These are phyloP conservation scores for Zaprionus lineosus DNA, from an alignment of 2,888 invertebrate genomes.

Conservation along the genomic window DNA sequence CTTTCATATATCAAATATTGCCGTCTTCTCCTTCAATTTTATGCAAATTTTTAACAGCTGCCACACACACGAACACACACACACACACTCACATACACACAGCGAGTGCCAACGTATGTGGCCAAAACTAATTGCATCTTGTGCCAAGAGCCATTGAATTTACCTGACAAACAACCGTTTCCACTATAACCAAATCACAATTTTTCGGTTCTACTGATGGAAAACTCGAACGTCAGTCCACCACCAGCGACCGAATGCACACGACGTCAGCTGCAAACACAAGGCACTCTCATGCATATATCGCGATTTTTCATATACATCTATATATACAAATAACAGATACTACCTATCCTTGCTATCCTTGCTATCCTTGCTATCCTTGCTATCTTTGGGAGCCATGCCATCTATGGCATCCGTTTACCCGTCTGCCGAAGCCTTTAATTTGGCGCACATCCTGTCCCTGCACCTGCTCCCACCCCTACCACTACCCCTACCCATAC, in stretches of 20 bases:
- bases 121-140: constrained; percentile 40
- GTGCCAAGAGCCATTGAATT: too few relatives aligned
- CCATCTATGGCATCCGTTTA: too few relatives aligned
- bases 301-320: constrained; percentile 20
- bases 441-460: constrained; percentile 22
- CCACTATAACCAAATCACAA: background rate
- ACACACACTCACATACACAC: background rate
- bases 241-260: constrained; percentile 25
- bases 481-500: constrained; percentile 9
- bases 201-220: constrained; percentile 31
- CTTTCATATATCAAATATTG: constrained; percentile 14
- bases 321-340: background rate
- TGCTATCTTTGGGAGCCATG: too few relatives aligned
- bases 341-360: too few relatives aligned
- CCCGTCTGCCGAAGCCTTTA: constrained; percentile 6
- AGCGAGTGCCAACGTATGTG: background rate
- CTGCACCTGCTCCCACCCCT: background rate
- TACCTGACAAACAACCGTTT: background rate
- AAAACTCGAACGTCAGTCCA: constrained; percentile 43
- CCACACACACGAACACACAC: constrained; percentile 28
- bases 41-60: constrained; percentile 55
- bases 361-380: too few relatives aligned
- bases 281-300: constrained; percentile 41
- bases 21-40: constrained; percentile 37
- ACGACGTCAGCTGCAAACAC: constrained; percentile 52